Evolutionary conservation across 2,888 invertebrate genomes (phyloP), one percentile per base, ranked within the genome.

Genomic region (Drosophila lacicola): DNA sequence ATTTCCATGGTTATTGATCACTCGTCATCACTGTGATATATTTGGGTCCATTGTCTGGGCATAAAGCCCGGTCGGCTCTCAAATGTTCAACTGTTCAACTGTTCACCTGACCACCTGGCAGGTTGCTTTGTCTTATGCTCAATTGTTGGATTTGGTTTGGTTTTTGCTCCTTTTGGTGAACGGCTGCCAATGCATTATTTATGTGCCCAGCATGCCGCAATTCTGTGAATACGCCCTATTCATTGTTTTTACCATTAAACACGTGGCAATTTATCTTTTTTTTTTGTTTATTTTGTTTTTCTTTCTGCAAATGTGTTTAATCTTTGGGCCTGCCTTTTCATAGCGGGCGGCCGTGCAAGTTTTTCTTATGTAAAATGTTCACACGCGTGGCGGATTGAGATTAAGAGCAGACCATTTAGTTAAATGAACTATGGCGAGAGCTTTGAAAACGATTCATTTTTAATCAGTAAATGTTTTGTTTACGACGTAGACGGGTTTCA

Each of bases 21-120:
- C 80, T 70, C 51, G 67, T 76, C 83, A 88, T 83, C 86, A 89
- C 41, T 46, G 70, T 83, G 83, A 83, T 89, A 88, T 85, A 83
- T 83, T 72, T 68, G 61, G 60, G 61, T 53, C 82, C 88, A 76
- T 83, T 83, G 83, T 83, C 68, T 85, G 64, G 69, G 74, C 71
- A 82, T 57, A 82, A 66, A 74, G 64, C 71, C 45, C 42, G 42
- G 61, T 47, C 78, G 56, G 63, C 34, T 45, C 33, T 65, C 58
- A 37, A 54, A 63, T 49, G 67, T 44, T 66, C 54, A 62, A 57
- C 68, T 78, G 65, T 17, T 41, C 41, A 44, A 36, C 65, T 49
- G 69, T 29, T 68, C 60, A 64, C 79, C 79, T 82, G 75, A 54
- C 66, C 66, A 60, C 42, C 63, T 66, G 57, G 56, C 50, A 63